Evolutionary conservation across 2,797 vertebrate species (phyloP).

Genomic region (Champsocephalus esox): DNA sequence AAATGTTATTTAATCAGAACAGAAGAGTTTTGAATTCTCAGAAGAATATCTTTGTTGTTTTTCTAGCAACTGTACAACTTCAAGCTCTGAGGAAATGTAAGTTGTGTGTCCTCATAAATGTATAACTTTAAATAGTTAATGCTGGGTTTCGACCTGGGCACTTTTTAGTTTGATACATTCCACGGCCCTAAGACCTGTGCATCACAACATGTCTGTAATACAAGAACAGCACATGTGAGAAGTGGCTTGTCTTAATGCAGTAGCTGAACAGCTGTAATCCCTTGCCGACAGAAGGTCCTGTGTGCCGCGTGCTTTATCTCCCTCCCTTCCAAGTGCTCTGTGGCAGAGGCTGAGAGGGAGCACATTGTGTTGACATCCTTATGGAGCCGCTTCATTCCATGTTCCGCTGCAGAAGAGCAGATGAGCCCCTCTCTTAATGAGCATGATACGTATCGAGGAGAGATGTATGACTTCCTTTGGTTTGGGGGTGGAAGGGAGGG

Average conservation of each 20-base stretch:
- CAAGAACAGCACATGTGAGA: conserved; percentile 3
- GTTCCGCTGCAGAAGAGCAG: conserved; percentile 67
- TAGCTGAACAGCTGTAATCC: conserved; percentile 54
- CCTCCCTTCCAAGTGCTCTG: conserved; percentile 54
- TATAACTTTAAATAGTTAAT: background rate
- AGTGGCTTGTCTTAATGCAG: conserved; percentile 26
- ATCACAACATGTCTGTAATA: background rate
- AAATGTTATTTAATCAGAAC: too few relatives aligned
- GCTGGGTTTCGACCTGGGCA: background rate
- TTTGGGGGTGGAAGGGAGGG: conserved; percentile 68
- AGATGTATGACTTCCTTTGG: conserved; percentile 80
- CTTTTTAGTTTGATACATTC: too few relatives aligned
- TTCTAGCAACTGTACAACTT: background rate
- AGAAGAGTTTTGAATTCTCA: too few relatives aligned
- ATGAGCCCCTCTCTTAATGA: conserved; percentile 81
- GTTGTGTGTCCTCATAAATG: background rate
- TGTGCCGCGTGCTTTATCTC: conserved; percentile 64
- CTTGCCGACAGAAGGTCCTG: conserved; percentile 51
- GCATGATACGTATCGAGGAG: conserved; percentile 78
- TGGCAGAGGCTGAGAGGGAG: conserved; percentile 60
- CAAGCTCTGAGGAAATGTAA: background rate
- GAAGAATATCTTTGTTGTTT: background rate
- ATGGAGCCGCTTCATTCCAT: conserved; percentile 70
- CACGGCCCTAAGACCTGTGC: too few relatives aligned
- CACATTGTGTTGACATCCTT: conserved; percentile 83